Evolutionary conservation across 2,888 invertebrate species (phyloP).

Genomic region (Muschampia plurimacula): DNA sequence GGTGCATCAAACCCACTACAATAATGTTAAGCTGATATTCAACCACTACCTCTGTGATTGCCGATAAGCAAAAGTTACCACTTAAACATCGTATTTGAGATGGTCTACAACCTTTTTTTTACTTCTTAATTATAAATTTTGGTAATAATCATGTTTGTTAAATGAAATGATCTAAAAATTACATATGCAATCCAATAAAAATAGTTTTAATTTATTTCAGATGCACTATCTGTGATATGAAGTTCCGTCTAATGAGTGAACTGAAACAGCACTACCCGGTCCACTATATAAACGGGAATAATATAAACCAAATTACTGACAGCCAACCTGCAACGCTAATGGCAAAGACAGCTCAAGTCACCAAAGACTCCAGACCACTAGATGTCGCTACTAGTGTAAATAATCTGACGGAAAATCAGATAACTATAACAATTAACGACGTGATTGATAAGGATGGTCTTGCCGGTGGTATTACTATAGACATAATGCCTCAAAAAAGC

Average conservation of each 20-base stretch:
- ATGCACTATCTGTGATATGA: conserved; percentile 71
- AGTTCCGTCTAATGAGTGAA: conserved; percentile 73
- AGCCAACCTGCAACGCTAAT: neutral
- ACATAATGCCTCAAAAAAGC: conserved; percentile 53
- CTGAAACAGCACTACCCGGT: conserved; percentile 76
- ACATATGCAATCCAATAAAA: too few relatives aligned
- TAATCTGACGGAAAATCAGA: conserved; percentile 51
- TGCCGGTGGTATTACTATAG: conserved; percentile 69
- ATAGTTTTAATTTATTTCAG: conserved; percentile 53
- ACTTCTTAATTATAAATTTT: too few relatives aligned
- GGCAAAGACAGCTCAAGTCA: neutral
- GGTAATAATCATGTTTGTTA: too few relatives aligned
- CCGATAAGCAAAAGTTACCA: too few relatives aligned
- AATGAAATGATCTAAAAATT: too few relatives aligned
- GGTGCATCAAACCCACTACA: too few relatives aligned
- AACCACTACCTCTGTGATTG: too few relatives aligned
- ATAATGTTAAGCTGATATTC: too few relatives aligned
- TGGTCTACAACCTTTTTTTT: too few relatives aligned
- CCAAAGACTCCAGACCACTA: conserved; percentile 31
- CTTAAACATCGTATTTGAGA: too few relatives aligned
- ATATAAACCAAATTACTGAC: neutral
- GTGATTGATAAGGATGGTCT: conserved; percentile 55
- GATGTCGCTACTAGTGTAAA: conserved; percentile 21
- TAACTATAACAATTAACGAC: conserved; percentile 66
- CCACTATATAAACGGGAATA: conserved; percentile 62